These are phyloP conservation scores for Paratrypauchen microcephalus DNA, from an alignment of 2,797 vertebrate genomes.

Conservation along the genomic window DNA sequence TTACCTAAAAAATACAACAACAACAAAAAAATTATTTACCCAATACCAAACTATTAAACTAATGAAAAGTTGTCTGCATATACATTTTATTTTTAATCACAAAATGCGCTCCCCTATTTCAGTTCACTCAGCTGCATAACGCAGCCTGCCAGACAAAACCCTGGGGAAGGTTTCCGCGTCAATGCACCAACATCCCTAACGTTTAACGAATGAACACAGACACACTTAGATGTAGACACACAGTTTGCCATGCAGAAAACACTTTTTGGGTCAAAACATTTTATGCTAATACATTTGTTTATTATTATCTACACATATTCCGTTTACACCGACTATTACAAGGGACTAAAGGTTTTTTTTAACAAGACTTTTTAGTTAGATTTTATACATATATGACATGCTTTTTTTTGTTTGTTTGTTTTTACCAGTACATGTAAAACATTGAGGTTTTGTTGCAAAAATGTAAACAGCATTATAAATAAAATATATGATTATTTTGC, in stretches of 20 bases:
- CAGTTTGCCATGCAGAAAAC: conserved; percentile 53
- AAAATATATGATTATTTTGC: conserved; percentile 3
- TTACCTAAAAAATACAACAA: conserved; percentile 79
- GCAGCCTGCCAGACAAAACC: conserved; percentile 73
- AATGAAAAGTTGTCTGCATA: conserved; percentile 43
- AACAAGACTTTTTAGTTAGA: background rate
- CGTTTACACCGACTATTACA: background rate
- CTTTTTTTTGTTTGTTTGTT: background rate
- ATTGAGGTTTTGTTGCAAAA: background rate
- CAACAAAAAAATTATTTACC: conserved; percentile 1
- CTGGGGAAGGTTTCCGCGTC: conserved; percentile 73
- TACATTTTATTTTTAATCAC: conserved; percentile 29
- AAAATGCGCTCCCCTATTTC: conserved; percentile 62
- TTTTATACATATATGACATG: background rate
- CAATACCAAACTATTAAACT: conserved; percentile 36
- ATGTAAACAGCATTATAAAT: background rate
- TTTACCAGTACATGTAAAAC: background rate
- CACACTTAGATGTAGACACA: conserved; percentile 30
- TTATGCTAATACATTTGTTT: conserved; percentile 29
- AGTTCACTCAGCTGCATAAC: conserved; percentile 67
- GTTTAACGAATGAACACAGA: conserved; percentile 60
- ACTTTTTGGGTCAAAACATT: conserved; percentile 46
- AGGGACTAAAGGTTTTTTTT: background rate
- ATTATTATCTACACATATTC: conserved; percentile 20
- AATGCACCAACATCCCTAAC: conserved; percentile 69